Conservation (phyloP, 2,888 invertebrate species). For the Eledona agricola region DNA sequence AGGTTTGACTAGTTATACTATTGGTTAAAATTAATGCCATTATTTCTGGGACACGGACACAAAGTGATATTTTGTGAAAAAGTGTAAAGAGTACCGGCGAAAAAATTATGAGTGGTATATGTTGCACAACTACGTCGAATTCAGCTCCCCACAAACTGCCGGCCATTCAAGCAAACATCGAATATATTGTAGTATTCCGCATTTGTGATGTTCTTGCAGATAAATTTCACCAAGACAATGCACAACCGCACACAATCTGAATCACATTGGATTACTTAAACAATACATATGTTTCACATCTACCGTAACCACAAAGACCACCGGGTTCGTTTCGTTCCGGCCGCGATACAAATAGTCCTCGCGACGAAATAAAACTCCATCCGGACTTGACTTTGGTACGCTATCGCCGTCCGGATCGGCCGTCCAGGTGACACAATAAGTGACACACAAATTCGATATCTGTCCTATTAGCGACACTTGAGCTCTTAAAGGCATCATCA, state of each 20-base stretch:
- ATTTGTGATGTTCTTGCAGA: slow-evolving; percentile 19
- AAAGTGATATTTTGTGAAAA: too few relatives aligned
- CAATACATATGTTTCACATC: slow-evolving; percentile 15
- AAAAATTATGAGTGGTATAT: slow-evolving; percentile 5
- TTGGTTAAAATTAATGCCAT: too few relatives aligned
- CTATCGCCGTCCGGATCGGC: slow-evolving; percentile 23
- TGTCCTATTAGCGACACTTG: slow-evolving; percentile 55
- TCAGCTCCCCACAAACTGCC: slow-evolving; percentile 6
- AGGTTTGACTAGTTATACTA: too few relatives aligned
- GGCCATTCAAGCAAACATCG: neutral
- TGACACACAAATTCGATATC: slow-evolving; percentile 54
- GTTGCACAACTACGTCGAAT: neutral
- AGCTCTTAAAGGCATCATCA: slow-evolving; percentile 50
- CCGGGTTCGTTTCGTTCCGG: neutral
- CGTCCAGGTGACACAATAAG: slow-evolving; percentile 46
- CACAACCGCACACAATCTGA: slow-evolving; percentile 14
- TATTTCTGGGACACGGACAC: too few relatives aligned
- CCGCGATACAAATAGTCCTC: too few relatives aligned
- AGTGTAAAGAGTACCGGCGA: too few relatives aligned
- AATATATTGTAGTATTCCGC: slow-evolving; percentile 18
- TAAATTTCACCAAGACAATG: slow-evolving; percentile 15
- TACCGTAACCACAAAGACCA: slow-evolving; percentile 2
- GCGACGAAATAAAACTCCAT: neutral
- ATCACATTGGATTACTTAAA: slow-evolving; percentile 20
- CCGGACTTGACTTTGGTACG: slow-evolving; percentile 18